These are phyloP conservation scores for Holothuria scabra DNA, from an alignment of 53 echinoderm and acorn worm genomes.

Conservation along the genomic window DNA sequence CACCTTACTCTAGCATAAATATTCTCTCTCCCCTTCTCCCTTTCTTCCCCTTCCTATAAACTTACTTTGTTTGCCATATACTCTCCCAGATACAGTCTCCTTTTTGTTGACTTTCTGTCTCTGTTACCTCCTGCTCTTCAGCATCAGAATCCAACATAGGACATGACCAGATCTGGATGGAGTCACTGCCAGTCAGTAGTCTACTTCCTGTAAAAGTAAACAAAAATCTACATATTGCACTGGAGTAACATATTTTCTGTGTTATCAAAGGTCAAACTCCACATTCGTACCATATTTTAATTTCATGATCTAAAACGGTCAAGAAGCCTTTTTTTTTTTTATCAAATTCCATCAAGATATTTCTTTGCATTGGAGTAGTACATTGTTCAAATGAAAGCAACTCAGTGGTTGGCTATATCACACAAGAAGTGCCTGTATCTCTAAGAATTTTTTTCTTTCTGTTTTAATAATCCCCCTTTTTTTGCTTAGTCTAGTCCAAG, in stretches of 20 bases:
- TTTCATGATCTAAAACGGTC: background rate
- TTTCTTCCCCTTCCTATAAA: background rate
- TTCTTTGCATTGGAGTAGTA: too few relatives aligned
- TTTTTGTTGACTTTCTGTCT: background rate
- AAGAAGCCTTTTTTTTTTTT: background rate
- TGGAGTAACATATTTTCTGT: background rate
- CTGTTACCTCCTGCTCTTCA: constrained; percentile 31
- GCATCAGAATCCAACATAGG: constrained; percentile 41
- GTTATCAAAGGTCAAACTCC: background rate
- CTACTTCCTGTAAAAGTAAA: constrained; percentile 67
- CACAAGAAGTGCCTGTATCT: too few relatives aligned
- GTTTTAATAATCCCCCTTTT: too few relatives aligned
- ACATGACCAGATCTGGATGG: constrained; percentile 97
- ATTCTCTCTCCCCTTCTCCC: background rate
- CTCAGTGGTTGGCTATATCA: too few relatives aligned
- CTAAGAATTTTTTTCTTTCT: too few relatives aligned
- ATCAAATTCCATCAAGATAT: too few relatives aligned
- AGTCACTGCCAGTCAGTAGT: constrained; percentile 91
- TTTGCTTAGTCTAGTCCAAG: too few relatives aligned
- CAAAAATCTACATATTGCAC: background rate
- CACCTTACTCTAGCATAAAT: background rate
- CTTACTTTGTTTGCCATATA: constrained; percentile 98
- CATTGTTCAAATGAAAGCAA: too few relatives aligned
- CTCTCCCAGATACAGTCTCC: constrained; percentile 72
- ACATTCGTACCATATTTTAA: background rate